phyloP scores from a whole-genome alignment of 2,113 vertebrate species.

The Eptatretus burgeri region DNA sequence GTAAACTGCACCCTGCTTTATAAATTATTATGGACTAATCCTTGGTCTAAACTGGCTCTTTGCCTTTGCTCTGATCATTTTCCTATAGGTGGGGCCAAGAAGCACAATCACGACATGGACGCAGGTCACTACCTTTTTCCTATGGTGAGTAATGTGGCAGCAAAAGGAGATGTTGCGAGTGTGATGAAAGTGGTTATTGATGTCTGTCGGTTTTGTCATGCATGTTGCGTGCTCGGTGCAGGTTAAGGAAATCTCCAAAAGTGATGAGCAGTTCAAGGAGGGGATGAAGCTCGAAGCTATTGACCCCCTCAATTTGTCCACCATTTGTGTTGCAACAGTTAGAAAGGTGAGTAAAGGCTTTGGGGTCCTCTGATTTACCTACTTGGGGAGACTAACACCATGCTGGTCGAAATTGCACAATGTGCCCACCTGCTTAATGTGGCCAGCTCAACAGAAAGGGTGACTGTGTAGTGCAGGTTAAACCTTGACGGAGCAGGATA shows the following conservation, averaged over 20 bases:
- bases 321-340: slow-evolving; percentile 78
- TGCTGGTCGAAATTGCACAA: no score
- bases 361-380: not conserved
- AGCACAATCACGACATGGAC: not conserved
- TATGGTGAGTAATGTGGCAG: not conserved
- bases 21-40: no score
- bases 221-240: not conserved
- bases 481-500: no score
- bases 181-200: not conserved
- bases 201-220: not conserved
- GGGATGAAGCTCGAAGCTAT: slow-evolving; percentile 90
- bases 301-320: slow-evolving; percentile 66
- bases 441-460: no score
- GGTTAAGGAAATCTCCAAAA: not conserved
- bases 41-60: no score
- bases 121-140: slow-evolving; percentile 3
- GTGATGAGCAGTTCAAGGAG: slow-evolving; percentile 37
- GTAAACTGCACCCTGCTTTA: no score
- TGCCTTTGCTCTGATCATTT: not conserved
- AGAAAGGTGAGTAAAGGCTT: slow-evolving; percentile 29
- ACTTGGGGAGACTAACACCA: no score
- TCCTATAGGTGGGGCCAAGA: not conserved
- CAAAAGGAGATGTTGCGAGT: not conserved
- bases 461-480: no score
- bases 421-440: no score